Base-by-base conservation (phyloP, 2,888 invertebrate genomes). In the Callinectes sapidus region DNA sequence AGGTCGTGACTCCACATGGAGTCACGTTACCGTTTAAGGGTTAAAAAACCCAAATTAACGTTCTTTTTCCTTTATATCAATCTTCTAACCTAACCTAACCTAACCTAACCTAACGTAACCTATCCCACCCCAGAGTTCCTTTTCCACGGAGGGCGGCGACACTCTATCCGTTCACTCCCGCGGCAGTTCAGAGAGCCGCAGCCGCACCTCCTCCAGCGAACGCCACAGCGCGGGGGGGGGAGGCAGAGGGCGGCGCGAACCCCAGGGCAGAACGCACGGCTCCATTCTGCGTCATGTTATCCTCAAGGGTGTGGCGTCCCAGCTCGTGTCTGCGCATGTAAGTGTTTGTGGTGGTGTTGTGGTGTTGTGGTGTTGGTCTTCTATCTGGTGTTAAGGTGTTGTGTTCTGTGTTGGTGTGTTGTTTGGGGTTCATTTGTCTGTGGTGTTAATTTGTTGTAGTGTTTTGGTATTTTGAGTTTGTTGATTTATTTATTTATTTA, bases 261-360 rank as follows among this genome's bases (percentile, higher is more conserved):
- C 95, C 95, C 90, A 95, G 95, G 94, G 95, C 95, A 92, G 96
- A 95, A 95, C 95, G 95, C 95, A 96, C 71, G 97, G 97, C 55
- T 97, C 97, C 39, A 97, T 98, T 95, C 96, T 98, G 95, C 97
- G 97, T 90, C 98, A 98, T 95, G 97, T 97, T 66, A 96, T 98
- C 94, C 96, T 99, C 93, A 98, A 98, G 95, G 98, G 98, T 94
- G 97, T 99, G 90, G 98, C 99, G 5, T 97, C 98, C 42, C 99
- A 99, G 96, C 96, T 99, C 39, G 96, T 97, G 94, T 98, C 98
- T 93, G 98, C 99, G 48, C 87, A 97, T 90, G 94, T 93, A 61
- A 93, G 93, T 13, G 86, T 3, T 0, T 18, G 23, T 55, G 14
- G 2, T 55, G 14, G 18, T 61, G 18, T 18, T 61, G 61, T 18